Evolutionary conservation across 2,888 invertebrate genomes (phyloP).

Genomic region (Orthosia cruda): DNA sequence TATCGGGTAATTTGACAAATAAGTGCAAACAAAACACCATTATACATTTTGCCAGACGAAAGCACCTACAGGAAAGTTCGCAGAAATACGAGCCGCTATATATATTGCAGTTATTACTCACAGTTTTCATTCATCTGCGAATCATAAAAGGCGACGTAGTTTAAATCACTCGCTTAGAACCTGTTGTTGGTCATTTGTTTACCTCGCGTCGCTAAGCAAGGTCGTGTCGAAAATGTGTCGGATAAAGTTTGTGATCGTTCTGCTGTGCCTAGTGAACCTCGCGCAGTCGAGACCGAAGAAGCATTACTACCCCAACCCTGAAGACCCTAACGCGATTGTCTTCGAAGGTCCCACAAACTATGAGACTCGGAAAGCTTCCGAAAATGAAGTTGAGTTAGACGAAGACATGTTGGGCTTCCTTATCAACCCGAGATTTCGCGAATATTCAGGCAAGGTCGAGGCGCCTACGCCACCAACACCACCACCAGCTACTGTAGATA

Average conservation of each 20-base stretch:
- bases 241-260: conserved; percentile 50
- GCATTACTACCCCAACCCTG: conserved; percentile 73
- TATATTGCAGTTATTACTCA: conserved; percentile 61
- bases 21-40: conserved; percentile 11
- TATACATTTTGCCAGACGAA: conserved; percentile 39
- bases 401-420: conserved; percentile 69
- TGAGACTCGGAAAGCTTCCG: conserved; percentile 54
- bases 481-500: background rate
- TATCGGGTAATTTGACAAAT: too few species aligned
- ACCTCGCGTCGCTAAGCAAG: conserved; percentile 61
- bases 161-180: conserved; percentile 53
- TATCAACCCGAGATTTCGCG: conserved; percentile 68
- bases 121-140: conserved; percentile 58
- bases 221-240: conserved; percentile 64
- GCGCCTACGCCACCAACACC: background rate
- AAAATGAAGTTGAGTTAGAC: conserved; percentile 67
- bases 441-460: conserved; percentile 19
- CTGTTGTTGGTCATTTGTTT: conserved; percentile 67
- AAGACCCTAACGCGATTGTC: conserved; percentile 78
- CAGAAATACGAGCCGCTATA: conserved; percentile 42
- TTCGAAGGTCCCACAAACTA: conserved; percentile 83
- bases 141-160: conserved; percentile 29
- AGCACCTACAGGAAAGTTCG: conserved; percentile 48
- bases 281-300: conserved; percentile 53
- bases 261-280: conserved; percentile 58